phyloP scores from a whole-genome alignment of 2,888 invertebrate genomes.

The Palloptera scutellata region DNA sequence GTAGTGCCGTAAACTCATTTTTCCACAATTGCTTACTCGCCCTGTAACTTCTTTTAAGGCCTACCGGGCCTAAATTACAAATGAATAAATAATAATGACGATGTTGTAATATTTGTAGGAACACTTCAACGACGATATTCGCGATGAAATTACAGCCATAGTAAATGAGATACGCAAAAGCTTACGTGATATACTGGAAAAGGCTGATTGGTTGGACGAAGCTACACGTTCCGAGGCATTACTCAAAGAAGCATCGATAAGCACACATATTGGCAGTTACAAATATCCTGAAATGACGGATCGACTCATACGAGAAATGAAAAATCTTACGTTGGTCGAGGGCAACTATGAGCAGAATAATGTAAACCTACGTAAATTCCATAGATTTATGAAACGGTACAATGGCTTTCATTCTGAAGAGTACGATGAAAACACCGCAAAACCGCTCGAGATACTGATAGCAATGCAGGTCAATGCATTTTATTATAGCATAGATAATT shows the following conservation, averaged over 20 bases:
- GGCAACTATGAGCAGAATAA: constrained; percentile 47
- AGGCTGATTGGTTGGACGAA: constrained; percentile 56
- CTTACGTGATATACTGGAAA: constrained; percentile 43
- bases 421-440: constrained; percentile 38
- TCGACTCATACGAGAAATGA: constrained; percentile 46
- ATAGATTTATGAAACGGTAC: constrained; percentile 45
- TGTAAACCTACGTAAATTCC: constrained; percentile 48
- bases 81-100: too few species aligned
- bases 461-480: constrained; percentile 57
- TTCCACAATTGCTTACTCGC: too few species aligned
- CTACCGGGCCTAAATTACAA: too few species aligned
- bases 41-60: too few species aligned
- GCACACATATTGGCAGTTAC: constrained; percentile 46
- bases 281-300: constrained; percentile 43
- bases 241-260: constrained; percentile 49
- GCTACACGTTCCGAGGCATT: constrained; percentile 52
- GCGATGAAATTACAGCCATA: constrained; percentile 45
- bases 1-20: too few species aligned
- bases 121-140: constrained; percentile 47
- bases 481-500: constrained; percentile 58
- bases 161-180: constrained; percentile 52
- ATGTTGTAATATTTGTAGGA: constrained; percentile 41
- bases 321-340: constrained; percentile 43
- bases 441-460: constrained; percentile 50
- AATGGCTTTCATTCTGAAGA: constrained; percentile 44